Evolutionary conservation across 1,140 invertebrate genomes (phyloP).

Genomic region (Trichoplusia ni): DNA sequence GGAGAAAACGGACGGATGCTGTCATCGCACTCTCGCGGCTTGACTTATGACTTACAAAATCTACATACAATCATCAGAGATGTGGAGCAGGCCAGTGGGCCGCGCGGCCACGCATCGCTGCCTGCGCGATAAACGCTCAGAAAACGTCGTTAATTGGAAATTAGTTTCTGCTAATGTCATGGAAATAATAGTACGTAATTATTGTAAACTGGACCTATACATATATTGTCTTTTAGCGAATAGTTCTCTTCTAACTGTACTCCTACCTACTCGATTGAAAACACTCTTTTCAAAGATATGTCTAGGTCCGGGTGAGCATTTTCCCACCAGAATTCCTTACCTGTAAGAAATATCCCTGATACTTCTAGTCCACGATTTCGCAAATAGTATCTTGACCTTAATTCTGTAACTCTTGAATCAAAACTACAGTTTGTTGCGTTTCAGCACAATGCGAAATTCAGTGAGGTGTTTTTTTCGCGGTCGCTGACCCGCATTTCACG

Average conservation of each 20-base stretch:
- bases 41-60: constrained; percentile 77
- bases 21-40: constrained; percentile 59
- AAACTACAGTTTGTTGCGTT: constrained; percentile 47
- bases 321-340: background rate
- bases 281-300: too few relatives aligned
- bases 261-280: too few relatives aligned
- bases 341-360: background rate
- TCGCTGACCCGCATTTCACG: constrained; percentile 63
- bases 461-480: constrained; percentile 49
- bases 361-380: background rate
- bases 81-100: constrained; percentile 77
- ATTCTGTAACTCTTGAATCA: constrained; percentile 35
- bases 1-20: constrained; percentile 72
- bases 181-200: background rate
- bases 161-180: background rate
- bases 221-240: too few relatives aligned
- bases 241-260: too few relatives aligned
- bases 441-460: constrained; percentile 51
- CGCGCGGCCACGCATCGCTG: constrained; percentile 51
- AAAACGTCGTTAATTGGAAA: constrained; percentile 6
- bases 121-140: background rate
- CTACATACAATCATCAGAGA: constrained; percentile 77
- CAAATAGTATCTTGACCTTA: constrained; percentile 32
- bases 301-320: background rate
- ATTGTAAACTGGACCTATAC: background rate